phyloP scores from a whole-genome alignment of 37 sponge, comb jelly and placozoan species.

The Dysidea cf. avara region DNA sequence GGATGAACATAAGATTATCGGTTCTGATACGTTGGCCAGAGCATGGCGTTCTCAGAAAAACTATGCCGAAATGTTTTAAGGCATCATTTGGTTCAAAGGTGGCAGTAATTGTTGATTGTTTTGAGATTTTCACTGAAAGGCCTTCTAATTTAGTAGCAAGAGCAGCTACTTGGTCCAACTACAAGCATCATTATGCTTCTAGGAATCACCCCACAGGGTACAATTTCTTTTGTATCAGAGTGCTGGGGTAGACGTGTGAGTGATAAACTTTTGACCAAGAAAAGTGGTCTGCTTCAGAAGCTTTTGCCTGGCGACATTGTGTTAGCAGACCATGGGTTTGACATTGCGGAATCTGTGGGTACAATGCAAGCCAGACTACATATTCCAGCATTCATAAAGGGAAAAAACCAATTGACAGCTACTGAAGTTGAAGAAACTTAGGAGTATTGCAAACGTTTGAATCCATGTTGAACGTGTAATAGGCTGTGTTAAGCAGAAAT shows the following conservation, averaged over 20 bases:
- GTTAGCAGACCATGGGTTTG: too few species aligned
- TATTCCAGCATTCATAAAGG: constrained; percentile 69
- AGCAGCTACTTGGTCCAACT: constrained; percentile 62
- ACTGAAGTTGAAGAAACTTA: too few species aligned
- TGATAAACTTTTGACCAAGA: constrained; percentile 70
- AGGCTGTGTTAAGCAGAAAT: too few species aligned
- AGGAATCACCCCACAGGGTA: too few species aligned
- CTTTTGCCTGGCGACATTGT: too few species aligned
- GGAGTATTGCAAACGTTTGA: constrained; percentile 66
- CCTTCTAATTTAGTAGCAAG: constrained; percentile 50
- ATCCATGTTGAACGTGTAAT: too few species aligned
- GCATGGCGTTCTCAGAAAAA: too few species aligned
- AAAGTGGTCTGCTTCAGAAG: too few species aligned
- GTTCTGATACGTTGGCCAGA: constrained; percentile 67
- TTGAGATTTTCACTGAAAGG: constrained; percentile 65
- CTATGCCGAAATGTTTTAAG: constrained; percentile 53
- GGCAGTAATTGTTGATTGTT: constrained; percentile 67
- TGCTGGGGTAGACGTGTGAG: too few species aligned
- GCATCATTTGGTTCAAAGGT: constrained; percentile 33
- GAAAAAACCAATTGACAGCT: constrained; percentile 61
- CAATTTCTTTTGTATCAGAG: constrained; percentile 63
- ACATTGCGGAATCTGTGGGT: too few species aligned
- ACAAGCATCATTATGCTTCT: constrained; percentile 62
- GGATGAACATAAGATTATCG: constrained; percentile 16
- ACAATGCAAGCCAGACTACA: constrained; percentile 49